phyloP scores from a whole-genome alignment of 1,140 invertebrate genomes.

The Drosophila parvula region DNA sequence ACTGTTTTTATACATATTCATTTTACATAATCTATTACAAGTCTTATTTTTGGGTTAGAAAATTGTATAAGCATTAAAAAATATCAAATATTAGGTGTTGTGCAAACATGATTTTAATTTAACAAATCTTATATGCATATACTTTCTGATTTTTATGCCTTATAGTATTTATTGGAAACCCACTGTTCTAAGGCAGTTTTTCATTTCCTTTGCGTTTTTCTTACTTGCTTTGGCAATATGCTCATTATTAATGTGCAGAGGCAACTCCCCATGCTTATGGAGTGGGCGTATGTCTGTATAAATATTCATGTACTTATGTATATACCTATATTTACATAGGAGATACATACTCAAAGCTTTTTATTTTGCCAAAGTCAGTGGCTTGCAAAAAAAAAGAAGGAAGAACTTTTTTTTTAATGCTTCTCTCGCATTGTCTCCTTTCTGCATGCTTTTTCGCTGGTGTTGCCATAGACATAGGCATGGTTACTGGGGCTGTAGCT shows the following conservation, averaged over 20 bases:
- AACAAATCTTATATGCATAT: not conserved
- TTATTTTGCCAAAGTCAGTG: conserved; percentile 53
- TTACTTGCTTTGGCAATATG: conserved; percentile 59
- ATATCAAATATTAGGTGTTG: not conserved
- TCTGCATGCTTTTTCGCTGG: conserved; percentile 24
- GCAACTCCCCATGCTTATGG: conserved; percentile 24
- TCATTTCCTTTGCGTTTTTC: conserved; percentile 54
- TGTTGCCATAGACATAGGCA: conserved; percentile 46
- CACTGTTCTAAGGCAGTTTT: conserved; percentile 33
- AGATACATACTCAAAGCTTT: conserved; percentile 12
- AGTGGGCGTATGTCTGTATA: conserved; percentile 32
- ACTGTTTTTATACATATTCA: not conserved
- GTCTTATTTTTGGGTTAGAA: not conserved
- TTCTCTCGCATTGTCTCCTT: conserved; percentile 43
- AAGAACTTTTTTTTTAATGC: conserved; percentile 53
- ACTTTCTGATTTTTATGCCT: too few relatives aligned
- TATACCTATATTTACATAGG: not conserved
- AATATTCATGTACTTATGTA: conserved; percentile 28
- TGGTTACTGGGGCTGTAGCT: conserved; percentile 36
- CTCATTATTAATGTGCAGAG: conserved; percentile 74
- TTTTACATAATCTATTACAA: too few relatives aligned
- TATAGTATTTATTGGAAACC: conserved; percentile 5
- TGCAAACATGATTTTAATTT: too few relatives aligned
- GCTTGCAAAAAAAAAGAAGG: conserved; percentile 48
- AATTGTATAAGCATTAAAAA: not conserved